Percentiles rank a stretch among this genome's conserved stretches.
phyloP scores from a whole-genome alignment of 2,888 invertebrate genomes.

The Drosophila mulleri region DNA sequence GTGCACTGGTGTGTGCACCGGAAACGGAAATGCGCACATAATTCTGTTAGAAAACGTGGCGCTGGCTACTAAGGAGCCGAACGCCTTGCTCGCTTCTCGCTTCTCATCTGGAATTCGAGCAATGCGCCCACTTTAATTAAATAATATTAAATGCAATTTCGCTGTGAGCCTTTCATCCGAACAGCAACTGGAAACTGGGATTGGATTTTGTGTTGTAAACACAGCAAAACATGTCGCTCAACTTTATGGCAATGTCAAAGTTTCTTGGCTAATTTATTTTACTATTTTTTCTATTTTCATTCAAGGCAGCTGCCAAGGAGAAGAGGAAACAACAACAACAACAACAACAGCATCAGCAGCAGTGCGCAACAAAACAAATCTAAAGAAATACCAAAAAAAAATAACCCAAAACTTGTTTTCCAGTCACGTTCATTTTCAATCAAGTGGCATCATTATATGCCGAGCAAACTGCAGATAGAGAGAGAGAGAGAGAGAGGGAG shows the following conservation, averaged over 20 bases:
- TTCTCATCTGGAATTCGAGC: constrained; percentile 11
- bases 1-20: constrained; percentile 58
- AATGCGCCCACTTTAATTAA: constrained; percentile 63
- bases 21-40: constrained; percentile 76
- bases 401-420: constrained; percentile 79
- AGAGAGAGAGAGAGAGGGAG: constrained; percentile 2
- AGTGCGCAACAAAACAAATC: constrained; percentile 13
- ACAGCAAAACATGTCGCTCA: constrained; percentile 70
- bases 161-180: constrained; percentile 23
- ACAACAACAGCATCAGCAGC: constrained; percentile 13
- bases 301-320: constrained; percentile 31
- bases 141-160: constrained; percentile 62
- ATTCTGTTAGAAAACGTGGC: constrained; percentile 59
- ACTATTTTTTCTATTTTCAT: constrained; percentile 34
- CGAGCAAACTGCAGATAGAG: constrained; percentile 56
- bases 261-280: constrained; percentile 72
- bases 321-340: constrained; percentile 15
- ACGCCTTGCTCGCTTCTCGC: neutral
- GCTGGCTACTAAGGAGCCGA: constrained; percentile 14
- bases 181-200: constrained; percentile 2
- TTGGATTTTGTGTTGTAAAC: constrained; percentile 27
- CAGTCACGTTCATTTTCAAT: constrained; percentile 84
- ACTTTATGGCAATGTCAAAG: constrained; percentile 62
- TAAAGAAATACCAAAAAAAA: constrained; percentile 23
- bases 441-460: constrained; percentile 81